Evolutionary conservation across 2,888 invertebrate genomes (phyloP), one percentile per base, ranked within the genome.

Genomic region (Acleris sparsana): DNA sequence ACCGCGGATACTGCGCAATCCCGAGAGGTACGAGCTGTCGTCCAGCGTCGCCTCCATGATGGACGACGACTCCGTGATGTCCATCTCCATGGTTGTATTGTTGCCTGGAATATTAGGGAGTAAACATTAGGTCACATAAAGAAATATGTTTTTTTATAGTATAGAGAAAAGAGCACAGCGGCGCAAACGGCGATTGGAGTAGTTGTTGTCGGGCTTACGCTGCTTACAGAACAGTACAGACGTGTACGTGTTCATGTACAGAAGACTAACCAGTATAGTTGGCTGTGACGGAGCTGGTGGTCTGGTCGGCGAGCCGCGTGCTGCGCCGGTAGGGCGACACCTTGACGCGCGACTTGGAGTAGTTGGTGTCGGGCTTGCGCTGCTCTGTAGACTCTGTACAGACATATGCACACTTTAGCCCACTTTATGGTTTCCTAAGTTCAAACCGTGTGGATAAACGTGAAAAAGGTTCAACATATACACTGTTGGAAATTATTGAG

Each of bases 71-170:
- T 88, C 91, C 0, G 90, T 86, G 49, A 92, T 86, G 76, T 92
- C 92, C 90, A 89, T 92, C 79, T 92, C 92, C 91, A 92, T 90
- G 0, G 92, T 92, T 0, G 89, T 88, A 82, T 92, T 92, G 82
- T 92, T 92, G 53, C 92, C 92, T 92, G 75, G 1, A 5, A 57
- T 44, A 16, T n/a, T n/a, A 17, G 16, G 5, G 46, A 0, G 46
- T 46, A 0, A 6, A 46, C 7, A n/a, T 17, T 44, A 44, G 16
- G 16, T 1, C n/a, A 16, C 16, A 43, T 11, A 11, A 43, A 43
- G 43, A 16, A 1, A 13, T 3, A 5, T 25, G 1, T 25, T 25
- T 25, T 25, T 22, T 22, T 3, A 22, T 20, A 20, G 20, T 20
- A 20, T n/a, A n/a, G n/a, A n/a, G n/a, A n/a, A n/a, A n/a, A n/a